Base-by-base conservation (phyloP, 2,888 invertebrate genomes). In the Pristionchus entomophagus region DNA sequence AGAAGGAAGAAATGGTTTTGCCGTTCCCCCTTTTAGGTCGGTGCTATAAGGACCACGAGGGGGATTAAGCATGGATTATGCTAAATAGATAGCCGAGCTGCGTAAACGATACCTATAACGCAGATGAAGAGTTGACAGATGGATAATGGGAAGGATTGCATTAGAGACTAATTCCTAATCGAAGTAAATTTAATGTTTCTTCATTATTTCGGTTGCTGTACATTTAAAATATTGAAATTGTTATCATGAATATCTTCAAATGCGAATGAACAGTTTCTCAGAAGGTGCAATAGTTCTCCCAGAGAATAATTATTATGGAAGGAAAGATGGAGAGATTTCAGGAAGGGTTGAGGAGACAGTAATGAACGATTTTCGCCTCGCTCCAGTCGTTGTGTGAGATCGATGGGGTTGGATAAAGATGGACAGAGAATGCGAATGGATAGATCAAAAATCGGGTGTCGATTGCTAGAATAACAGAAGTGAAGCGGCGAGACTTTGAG, bases 51-150 rank as follows among this genome's bases (percentile, higher is more conserved):
- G 5, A 1, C 19, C 65, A 19, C 35, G 14, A 69, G 73, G 73
- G 73, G 73, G n/a, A 45, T 73, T 73, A 73, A 6, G 19, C n/a
- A 41, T n/a, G 73, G 73, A 73, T 73, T 73, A 73, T 73, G 73
- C 73, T 73, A 73, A 73, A 19, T 12, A 26, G 41, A 10, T 17
- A 26, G 12, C 5, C n/a, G 73, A 73, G 22, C 5, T 3, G 73
- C n/a, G 73, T 73, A 45, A 73, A 73, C 73, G 73, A 73, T 73
- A 45, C 73, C 41, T 73, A 26, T 45, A 10, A 73, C 41, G 73
- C 26, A 12, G 6, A n/a, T 19, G 69, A 22, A 41, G 69, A 62
- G 3, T n/a, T 2, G 12, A 38, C 22, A 41, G 41, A 38, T 41
- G 22, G 41, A 38, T 69, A 69, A 38, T 35, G 38, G 38, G 41